Evolutionary conservation across 1,140 invertebrate species (phyloP).

Genomic region (Lordiphosa collinella): DNA sequence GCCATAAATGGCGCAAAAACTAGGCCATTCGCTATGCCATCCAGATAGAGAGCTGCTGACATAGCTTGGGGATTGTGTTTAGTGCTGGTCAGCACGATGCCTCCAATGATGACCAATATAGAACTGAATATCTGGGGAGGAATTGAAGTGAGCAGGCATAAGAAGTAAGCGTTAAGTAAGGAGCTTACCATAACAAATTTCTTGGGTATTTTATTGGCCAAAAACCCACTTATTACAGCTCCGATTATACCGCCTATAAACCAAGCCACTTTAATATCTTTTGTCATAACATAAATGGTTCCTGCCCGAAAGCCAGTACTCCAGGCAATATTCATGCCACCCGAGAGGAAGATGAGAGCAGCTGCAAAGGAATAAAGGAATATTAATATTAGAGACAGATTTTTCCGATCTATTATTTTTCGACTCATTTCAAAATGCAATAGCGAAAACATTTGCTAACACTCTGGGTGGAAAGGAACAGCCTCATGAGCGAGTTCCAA

Average conservation of each 20-base stretch:
- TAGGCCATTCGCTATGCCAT: slow-evolving; percentile 56
- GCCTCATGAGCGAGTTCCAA: no score
- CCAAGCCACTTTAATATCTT: slow-evolving; percentile 45
- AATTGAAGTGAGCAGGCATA: not conserved
- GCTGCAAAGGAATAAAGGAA: slow-evolving; percentile 11
- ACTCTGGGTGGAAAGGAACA: no score
- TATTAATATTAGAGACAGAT: no score
- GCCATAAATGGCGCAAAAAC: slow-evolving; percentile 49
- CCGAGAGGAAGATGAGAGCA: slow-evolving; percentile 51
- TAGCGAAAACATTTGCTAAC: no score
- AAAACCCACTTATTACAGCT: slow-evolving; percentile 19
- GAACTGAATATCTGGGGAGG: slow-evolving; percentile 24
- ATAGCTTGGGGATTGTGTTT: not conserved
- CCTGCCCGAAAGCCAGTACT: slow-evolving; percentile 34
- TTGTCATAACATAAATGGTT: fast-evolving
- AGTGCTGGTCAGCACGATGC: slow-evolving; percentile 25
- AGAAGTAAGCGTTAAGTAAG: not conserved
- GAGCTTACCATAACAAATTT: slow-evolving; percentile 44
- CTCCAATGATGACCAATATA: slow-evolving; percentile 31
- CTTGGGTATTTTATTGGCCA: slow-evolving; percentile 48
- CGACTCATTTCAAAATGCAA: no score
- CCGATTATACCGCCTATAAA: slow-evolving; percentile 61
- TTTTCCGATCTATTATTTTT: no score
- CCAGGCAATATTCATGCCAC: slow-evolving; percentile 67
- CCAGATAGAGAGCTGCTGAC: slow-evolving; percentile 38